Evolutionary conservation across 2,113 vertebrate species (phyloP).

Genomic region (Lonchura striata): DNA sequence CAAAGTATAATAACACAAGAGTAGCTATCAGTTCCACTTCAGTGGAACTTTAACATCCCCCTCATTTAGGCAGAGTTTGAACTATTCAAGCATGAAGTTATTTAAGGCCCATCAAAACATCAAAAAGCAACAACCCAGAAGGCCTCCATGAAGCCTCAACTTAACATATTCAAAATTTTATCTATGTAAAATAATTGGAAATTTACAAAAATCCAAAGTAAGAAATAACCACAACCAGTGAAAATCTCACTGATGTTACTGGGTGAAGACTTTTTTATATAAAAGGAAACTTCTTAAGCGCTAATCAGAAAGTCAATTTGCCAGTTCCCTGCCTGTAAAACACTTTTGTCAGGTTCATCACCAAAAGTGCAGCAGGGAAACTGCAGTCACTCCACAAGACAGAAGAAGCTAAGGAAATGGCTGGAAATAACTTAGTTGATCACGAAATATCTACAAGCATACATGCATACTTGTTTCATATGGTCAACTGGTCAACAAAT

Average conservation of each 20-base stretch:
- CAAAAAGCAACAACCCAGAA: not conserved
- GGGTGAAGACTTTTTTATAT: not conserved
- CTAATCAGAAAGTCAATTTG: not conserved
- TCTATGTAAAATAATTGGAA: not conserved
- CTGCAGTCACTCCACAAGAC: not conserved
- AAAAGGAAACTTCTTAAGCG: not conserved
- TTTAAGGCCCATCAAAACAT: not conserved
- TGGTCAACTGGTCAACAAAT: not conserved
- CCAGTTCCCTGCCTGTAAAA: not conserved
- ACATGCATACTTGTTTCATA: not conserved
- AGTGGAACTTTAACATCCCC: not conserved
- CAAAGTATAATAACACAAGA: not conserved
- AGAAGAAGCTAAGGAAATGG: not conserved
- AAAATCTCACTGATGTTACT: accelerated
- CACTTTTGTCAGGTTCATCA: not conserved
- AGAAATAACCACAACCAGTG: not conserved
- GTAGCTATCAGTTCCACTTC: not conserved
- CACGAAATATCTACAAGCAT: not conserved
- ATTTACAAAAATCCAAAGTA: not conserved
- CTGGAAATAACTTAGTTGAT: not conserved
- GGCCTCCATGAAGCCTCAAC: not conserved
- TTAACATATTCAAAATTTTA: not conserved
- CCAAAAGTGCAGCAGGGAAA: not conserved
- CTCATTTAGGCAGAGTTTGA: not conserved
- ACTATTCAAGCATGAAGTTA: not conserved